Evolutionary conservation across 1,140 invertebrate genomes (phyloP).

Genomic region (Orussus abietinus): DNA sequence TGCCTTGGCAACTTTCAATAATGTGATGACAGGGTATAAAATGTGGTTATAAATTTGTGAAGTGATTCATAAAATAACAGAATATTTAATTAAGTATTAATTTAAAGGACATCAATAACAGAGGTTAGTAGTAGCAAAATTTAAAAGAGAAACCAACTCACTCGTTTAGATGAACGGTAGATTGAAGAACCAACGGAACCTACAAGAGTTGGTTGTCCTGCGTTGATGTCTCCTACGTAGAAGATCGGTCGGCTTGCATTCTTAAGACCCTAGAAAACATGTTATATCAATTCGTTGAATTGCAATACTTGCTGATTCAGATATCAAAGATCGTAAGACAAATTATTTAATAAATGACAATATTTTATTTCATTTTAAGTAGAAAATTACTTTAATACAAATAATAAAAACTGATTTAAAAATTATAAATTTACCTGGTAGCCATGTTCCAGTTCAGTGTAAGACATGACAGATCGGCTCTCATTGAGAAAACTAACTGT

Average conservation of each 20-base stretch:
- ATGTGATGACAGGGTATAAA: too few species aligned
- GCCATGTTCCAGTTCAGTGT: constrained; percentile 84
- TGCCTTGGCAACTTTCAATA: too few species aligned
- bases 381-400: not conserved
- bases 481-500: constrained; percentile 42
- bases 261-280: constrained; percentile 39
- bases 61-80: too few species aligned
- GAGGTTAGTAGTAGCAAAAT: too few species aligned
- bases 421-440: constrained; percentile 62
- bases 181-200: constrained; percentile 38
- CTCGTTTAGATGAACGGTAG: constrained; percentile 44
- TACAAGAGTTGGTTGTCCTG: constrained; percentile 36
- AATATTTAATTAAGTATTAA: too few species aligned
- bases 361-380: constrained; percentile 2
- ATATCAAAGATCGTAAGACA: not conserved
- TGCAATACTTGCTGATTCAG: not conserved
- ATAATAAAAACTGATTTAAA: not conserved
- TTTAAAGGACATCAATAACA: too few species aligned
- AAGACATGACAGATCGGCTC: constrained; percentile 67
- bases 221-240: constrained; percentile 47
- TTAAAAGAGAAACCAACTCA: constrained; percentile 25
- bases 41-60: too few species aligned
- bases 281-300: not conserved
- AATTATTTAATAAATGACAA: not conserved
- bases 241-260: constrained; percentile 46